Base-by-base conservation (phyloP, 2,797 vertebrate species). In the Cuculus canorus region DNA sequence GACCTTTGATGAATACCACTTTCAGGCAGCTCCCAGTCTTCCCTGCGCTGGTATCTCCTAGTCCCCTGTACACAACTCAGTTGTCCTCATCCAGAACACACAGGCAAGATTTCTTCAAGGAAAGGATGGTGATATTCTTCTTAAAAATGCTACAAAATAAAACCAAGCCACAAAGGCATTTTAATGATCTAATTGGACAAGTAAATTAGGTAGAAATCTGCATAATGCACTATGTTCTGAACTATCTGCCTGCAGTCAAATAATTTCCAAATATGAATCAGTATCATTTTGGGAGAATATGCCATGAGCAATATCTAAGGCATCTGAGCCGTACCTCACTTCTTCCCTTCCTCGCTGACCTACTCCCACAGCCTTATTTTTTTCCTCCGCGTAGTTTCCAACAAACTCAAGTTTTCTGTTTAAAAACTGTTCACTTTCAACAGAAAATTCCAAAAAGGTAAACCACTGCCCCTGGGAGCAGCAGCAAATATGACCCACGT, bases 211-310 rank as follows among this genome's bases (percentile, higher is more conserved):
- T 7, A 60, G 57, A 84, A 78, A 94, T 90, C 77, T 96, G 80
- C 80, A 79, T 95, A 92, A 92, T 61, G 27, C 33, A 65, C 30
- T n/a, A 72, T 47, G 76, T 50, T 61, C 76, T 27, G 64, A 95
- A 95, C 32, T 61, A 35, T 68, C 91, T 95, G 90, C 96, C 94
- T 93, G 85, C 92, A 92, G 92, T 54, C 87, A 93, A n/a, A 69
- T 27, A 39, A 33, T 95, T 95, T 59, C 85, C 90, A 91, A 90
- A 56, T 3, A 28, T 86, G 93, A 94, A 54, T 94, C 93, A 90
- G 76, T 82, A 63, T 68, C 23, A 11, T 63, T 59, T 50, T 13
- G 61, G 45, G 50, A 39, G 7, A 18, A 53, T 4, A 86, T 8
- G 65, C 89, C 89, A 94, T 53, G 6, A 81, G 72, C 76, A 23